Evolutionary conservation across 2,113 vertebrate species (phyloP).

Genomic region (Cyrtonyx montezumae): DNA sequence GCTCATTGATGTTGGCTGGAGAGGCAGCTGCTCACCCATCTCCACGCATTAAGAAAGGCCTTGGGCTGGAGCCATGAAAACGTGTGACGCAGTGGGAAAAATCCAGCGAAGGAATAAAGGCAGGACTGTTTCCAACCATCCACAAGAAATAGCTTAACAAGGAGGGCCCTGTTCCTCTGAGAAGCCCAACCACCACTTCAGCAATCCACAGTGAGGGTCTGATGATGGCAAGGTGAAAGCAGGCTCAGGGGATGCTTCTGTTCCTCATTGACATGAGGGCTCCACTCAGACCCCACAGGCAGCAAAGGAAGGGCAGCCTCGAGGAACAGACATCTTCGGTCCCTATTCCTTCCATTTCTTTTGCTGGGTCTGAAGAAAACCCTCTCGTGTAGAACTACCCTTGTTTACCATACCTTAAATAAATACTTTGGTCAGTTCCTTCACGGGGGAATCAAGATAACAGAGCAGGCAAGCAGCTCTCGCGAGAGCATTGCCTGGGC

Average conservation of each 20-base stretch:
- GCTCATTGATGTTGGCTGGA: not conserved
- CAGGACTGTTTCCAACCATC: not conserved
- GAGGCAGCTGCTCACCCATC: constrained; percentile 15
- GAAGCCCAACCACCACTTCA: not conserved
- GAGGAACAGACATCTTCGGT: not conserved
- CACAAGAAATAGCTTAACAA: constrained; percentile 5
- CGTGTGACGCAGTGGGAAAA: not conserved
- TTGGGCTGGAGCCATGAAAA: not conserved
- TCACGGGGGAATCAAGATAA: no score
- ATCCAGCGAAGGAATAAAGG: not conserved
- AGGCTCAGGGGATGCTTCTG: not conserved
- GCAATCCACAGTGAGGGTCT: not conserved
- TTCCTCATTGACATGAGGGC: not conserved
- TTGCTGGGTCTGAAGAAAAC: rapidly evolving
- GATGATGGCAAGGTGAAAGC: not conserved
- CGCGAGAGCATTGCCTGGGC: no score
- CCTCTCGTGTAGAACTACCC: not conserved
- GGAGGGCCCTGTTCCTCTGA: not conserved
- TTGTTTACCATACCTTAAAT: not conserved
- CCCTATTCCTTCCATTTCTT: not conserved
- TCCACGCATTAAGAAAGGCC: not conserved
- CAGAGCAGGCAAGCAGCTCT: no score
- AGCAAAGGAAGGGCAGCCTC: not conserved
- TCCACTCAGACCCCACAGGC: not conserved
- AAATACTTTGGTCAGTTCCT: not conserved